phyloP scores from a whole-genome alignment of 2,888 invertebrate genomes.

The Scotopteryx bipunctaria region DNA sequence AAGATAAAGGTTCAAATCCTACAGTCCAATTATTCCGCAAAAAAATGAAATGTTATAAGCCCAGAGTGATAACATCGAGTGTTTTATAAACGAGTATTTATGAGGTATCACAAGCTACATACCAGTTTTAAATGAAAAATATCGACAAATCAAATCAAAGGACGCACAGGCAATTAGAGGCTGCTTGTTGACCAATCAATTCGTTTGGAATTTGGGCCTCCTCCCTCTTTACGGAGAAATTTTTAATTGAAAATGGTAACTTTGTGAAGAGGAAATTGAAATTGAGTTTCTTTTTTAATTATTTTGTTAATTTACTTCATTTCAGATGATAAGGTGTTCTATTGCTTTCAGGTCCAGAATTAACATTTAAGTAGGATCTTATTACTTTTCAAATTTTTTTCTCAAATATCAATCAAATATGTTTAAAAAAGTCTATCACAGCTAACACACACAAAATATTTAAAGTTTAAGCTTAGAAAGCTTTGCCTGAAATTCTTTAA shows the following conservation, averaged over 20 bases:
- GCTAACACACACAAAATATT: too few relatives aligned
- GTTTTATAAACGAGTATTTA: not conserved
- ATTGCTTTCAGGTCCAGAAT: not conserved
- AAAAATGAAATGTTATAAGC: not conserved
- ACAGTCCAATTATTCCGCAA: not conserved
- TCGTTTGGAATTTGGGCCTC: constrained; percentile 33
- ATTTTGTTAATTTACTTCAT: constrained; percentile 2
- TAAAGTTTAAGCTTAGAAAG: too few relatives aligned
- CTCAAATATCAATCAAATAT: too few relatives aligned
- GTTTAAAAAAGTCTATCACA: too few relatives aligned
- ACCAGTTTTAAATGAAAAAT: constrained; percentile 21
- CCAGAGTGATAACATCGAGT: not conserved
- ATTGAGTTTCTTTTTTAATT: constrained; percentile 7
- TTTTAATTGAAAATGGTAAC: constrained; percentile 35
- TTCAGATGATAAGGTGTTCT: not conserved
- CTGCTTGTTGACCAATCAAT: constrained; percentile 31
- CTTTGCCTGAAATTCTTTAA: not conserved
- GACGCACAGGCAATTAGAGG: constrained; percentile 28
- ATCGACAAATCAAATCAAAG: constrained; percentile 30
- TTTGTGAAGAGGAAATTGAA: constrained; percentile 5
- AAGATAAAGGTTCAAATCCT: not conserved
- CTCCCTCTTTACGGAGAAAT: constrained; percentile 25
- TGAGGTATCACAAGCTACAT: not conserved
- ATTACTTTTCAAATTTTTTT: not conserved
- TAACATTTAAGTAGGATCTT: not conserved